Evolutionary conservation across 2,113 vertebrate species (phyloP), one percentile per base, ranked within the genome.

Genomic region (Gallinago paraguaiae): DNA sequence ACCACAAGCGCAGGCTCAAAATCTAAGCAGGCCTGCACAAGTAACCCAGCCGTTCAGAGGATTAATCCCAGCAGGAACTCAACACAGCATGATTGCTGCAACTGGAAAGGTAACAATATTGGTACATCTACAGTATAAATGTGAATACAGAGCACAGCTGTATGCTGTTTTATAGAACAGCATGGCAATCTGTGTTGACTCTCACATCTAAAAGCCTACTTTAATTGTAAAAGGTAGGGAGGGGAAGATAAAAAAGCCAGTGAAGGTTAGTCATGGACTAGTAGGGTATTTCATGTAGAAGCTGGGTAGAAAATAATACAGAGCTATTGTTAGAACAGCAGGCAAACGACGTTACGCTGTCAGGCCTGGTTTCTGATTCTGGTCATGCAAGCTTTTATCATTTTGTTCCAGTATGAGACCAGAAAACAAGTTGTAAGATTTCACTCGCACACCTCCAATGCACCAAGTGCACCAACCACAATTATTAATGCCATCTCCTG

Each of bases 1-100:
- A 12, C 98, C 99, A 1, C 99, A 99, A 65, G 98, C 98, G 1
- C 99, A 98, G 95, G 98, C 99, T 51, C 99, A 98, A 33, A 99
- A 97, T 95, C 97, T 99, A 53, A 99, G 97, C 96, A 98, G 99
- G 22, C 98, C 99, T 78, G 98, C 99, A 14, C 99, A 99, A 63
- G 98, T 98, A 39, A 99, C 98, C 72, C 99, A 99, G 93, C 97
- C 98, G 37, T 99, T 99, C 98, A 95, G 99, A 96, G 98, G 99
- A 63, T 86, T 99, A 27, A 99, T 99, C 96, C 98, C 98, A 72
- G 98, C 99, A 35, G 99, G 98, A 65, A 98, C 98, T 77, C 99
- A 99, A 77, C 99, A 98, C 96, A 98, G 98, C 96, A 99, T 99
- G 99, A 99, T 99, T 89, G 98, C 98, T 94, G 97, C 99, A 19